phyloP scores from a whole-genome alignment of 64 coral and sea anemone species.

The Actinia tenebrosa region DNA sequence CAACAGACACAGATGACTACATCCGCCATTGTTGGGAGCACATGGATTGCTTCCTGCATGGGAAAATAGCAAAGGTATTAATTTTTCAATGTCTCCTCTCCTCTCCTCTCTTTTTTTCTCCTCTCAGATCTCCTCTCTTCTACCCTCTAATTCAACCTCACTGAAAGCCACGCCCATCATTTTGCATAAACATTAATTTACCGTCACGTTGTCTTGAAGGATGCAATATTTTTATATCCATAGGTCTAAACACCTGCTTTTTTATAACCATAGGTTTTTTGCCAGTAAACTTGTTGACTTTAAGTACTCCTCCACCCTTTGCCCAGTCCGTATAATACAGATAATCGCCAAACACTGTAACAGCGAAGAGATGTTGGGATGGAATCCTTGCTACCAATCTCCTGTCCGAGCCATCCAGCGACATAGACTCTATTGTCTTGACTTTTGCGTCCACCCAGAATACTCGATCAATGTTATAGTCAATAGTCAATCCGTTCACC shows the following conservation, averaged over 20 bases:
- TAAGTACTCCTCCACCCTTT: slow-evolving; percentile 1
- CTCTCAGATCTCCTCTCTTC: too few relatives aligned
- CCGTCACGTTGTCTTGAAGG: too few relatives aligned
- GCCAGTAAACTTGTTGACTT: slow-evolving; percentile 80
- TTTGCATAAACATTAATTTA: too few relatives aligned
- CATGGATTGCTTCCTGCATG: slow-evolving; percentile 33
- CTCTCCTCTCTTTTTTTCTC: too few relatives aligned
- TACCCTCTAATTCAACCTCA: too few relatives aligned
- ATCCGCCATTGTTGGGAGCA: slow-evolving; percentile 56
- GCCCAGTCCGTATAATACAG: slow-evolving; percentile 85
- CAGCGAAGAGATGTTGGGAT: slow-evolving; percentile 53
- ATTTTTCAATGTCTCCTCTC: too few relatives aligned
- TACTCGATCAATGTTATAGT: slow-evolving; percentile 62
- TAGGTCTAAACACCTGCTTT: too few relatives aligned
- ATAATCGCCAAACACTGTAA: slow-evolving; percentile 72
- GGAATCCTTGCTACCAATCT: slow-evolving; percentile 36
- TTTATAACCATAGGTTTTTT: too few relatives aligned
- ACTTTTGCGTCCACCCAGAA: slow-evolving; percentile 88
- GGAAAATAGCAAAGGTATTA: background rate
- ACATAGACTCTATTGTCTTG: slow-evolving; percentile 66
- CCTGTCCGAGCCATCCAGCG: slow-evolving; percentile 59
- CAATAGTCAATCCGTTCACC: slow-evolving; percentile 78
- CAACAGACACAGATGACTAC: slow-evolving; percentile 72
- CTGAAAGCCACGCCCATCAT: too few relatives aligned
- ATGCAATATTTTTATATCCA: too few relatives aligned